Base-by-base conservation (phyloP, 2,888 invertebrate genomes). In the Tillus elongatus region DNA sequence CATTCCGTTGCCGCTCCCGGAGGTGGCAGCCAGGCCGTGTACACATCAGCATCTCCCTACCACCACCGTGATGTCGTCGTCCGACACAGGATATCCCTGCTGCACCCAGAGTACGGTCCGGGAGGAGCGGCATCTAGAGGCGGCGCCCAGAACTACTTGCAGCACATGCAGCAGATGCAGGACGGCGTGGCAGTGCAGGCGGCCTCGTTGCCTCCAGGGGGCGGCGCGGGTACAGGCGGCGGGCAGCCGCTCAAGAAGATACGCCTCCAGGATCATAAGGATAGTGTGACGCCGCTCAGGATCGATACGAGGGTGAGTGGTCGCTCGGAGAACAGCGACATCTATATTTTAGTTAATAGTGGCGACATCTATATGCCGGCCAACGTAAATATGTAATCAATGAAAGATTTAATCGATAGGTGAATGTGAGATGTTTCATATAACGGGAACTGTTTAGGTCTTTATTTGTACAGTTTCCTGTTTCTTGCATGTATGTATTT, bases 161-260 rank as follows among this genome's bases (percentile, higher is more conserved):
- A 36, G 12, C 30, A 37, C 13, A 26, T 38, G 32, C 41, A 36
- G 12, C 30, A 37, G 13, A 26, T 38, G 32, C 41, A 36, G 12
- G 30, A 37, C 13, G 36, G 35, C 3, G 36, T 39, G 15, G 32
- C 31, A 4, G 41, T 29, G 26, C 42, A 43, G 27, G 68, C 64
- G 45, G 69, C 66, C 43, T 69, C 61, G 53, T 61, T 50, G 58
- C 51, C 61, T 50, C 57, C 33, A 54, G 60, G 33, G 51, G 51
- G 35, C 51, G 57, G 54, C 41, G 49, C 43, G 43, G 56, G 54
- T 41, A 49, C 43, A 41, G 68, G 68, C 4, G 71, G 72, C 52
- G 74, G 73, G 47, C 76, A 75, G 52, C 75, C 77, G 62, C 73
- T 74, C 68, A 78, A 78, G 69, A 78, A 77, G 71, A 75, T 78